Base-by-base conservation (phyloP, 2,888 invertebrate genomes). In the Tricholauxania praeusta region DNA sequence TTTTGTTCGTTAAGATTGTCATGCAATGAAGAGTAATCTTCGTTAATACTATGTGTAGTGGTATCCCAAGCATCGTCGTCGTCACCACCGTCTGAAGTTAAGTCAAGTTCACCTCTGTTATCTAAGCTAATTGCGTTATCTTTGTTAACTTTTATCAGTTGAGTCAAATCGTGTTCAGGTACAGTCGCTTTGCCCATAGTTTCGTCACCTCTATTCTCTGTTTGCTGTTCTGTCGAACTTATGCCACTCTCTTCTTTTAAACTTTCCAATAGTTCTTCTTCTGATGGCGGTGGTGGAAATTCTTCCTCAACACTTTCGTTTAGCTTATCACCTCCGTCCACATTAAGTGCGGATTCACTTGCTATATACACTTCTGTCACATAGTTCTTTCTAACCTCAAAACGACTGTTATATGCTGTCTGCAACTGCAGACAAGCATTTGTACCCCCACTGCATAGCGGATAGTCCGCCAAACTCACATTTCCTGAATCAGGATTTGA, bases 401-500 rank as follows among this genome's bases (percentile, higher is more conserved):
- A 86, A 32, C 85, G 83, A 72, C 82, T 84, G 74, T 86, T 87
- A 48, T 82, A 85, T 0, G 77, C 73, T 15, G 83, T 78, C 67
- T 83, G 85, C 52, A 87, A 72, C 65, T 85, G 83, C 62, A 87
- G 74, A 15, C 82, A 83, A 39, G 81, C 81, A 77, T 84, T 83
- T 8, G 79, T 78, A 12, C 59, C 70, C 10, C 73, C 57, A 67
- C 76, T 77, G 6, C 76, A 79, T 19, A 86, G 76, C 0, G 87
- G 85, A 74, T 81, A 87, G 67, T 87, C 87, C 0, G 85, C 81
- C 52, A 87, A 78, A 68, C 87, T 87, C 17, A 84, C 87, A 81
- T 85, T 87, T 8, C 87, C 87, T 74, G 87, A 87, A 74, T 87
- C 87, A 2, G 87, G 86, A 80, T 86, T 87, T 3, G 87, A 87